A percentile compares a stretch with the other conserved stretches of the same genome.
Conservation (phyloP, 2,797 vertebrate genomes). For the Crypturellus tataupa region DNA sequence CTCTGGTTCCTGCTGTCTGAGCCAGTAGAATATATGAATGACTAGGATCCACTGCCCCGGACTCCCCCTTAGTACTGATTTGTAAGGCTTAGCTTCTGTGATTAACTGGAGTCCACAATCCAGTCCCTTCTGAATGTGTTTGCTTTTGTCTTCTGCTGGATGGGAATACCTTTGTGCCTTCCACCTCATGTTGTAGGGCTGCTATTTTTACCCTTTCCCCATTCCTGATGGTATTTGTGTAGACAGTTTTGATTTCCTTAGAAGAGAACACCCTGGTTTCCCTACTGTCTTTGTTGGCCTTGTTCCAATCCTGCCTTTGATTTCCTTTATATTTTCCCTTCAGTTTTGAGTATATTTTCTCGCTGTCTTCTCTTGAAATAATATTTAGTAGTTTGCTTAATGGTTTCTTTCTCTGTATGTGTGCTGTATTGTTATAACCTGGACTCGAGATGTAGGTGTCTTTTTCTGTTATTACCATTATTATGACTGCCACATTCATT, state of each 20-base stretch:
- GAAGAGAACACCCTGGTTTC: neutral
- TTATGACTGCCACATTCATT: conserved; percentile 60
- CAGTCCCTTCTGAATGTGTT: conserved; percentile 5
- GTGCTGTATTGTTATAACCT: conserved; percentile 27
- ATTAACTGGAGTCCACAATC: conserved; percentile 33
- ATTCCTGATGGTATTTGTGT: neutral
- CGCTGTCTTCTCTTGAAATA: neutral
- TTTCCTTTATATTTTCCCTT: conserved; percentile 24
- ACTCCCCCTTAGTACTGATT: conserved; percentile 27
- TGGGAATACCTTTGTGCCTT: neutral
- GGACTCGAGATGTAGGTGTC: conserved; percentile 39
- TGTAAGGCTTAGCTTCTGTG: neutral
- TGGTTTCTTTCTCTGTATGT: neutral
- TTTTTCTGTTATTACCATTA: conserved; percentile 48
- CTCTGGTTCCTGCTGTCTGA: neutral
- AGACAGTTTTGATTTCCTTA: neutral
- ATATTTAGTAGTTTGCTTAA: conserved; percentile 47
- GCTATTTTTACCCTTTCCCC: neutral
- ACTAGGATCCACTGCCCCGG: neutral
- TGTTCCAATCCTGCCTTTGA: neutral
- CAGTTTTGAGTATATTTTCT: conserved; percentile 15
- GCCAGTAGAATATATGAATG: neutral
- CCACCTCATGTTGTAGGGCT: neutral
- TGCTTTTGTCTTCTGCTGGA: conserved; percentile 24
- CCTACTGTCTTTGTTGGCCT: neutral